phyloP scores from a whole-genome alignment of 2,113 vertebrate species.

The Phasianus colchicus region DNA sequence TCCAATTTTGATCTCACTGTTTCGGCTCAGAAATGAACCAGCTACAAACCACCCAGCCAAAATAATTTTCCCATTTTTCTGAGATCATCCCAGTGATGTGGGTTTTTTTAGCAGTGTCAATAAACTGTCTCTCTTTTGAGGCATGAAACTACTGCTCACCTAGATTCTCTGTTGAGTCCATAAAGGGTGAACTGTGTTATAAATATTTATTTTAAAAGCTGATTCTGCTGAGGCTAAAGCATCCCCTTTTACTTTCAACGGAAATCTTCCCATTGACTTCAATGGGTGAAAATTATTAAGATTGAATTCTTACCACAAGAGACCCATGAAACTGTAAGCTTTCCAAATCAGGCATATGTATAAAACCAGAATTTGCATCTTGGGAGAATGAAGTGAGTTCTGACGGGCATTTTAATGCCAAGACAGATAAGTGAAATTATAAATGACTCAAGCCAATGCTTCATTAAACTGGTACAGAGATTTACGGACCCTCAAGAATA shows the following conservation, averaged over 20 bases:
- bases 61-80: not conserved
- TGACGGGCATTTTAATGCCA: constrained; percentile 38
- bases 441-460: not conserved
- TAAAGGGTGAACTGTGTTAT: not conserved
- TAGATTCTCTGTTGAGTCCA: not conserved
- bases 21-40: not conserved
- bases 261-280: not conserved
- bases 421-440: constrained; percentile 50
- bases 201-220: not conserved
- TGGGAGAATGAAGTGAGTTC: constrained; percentile 34
- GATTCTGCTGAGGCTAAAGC: not conserved
- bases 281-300: constrained; percentile 17
- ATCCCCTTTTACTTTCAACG: not conserved
- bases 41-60: not conserved
- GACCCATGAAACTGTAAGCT: constrained; percentile 23
- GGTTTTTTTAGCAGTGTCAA: not conserved
- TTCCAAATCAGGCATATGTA: constrained; percentile 27
- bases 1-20: not conserved
- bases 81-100: not conserved
- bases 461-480: constrained; percentile 40
- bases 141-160: not conserved
- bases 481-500: constrained; percentile 47
- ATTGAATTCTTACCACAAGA: not conserved
- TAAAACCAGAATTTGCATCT: constrained; percentile 40
- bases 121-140: not conserved